These are phyloP conservation scores for Mus spicilegus DNA, from an alignment of 2,113 vertebrate species.

Conservation along the genomic window DNA sequence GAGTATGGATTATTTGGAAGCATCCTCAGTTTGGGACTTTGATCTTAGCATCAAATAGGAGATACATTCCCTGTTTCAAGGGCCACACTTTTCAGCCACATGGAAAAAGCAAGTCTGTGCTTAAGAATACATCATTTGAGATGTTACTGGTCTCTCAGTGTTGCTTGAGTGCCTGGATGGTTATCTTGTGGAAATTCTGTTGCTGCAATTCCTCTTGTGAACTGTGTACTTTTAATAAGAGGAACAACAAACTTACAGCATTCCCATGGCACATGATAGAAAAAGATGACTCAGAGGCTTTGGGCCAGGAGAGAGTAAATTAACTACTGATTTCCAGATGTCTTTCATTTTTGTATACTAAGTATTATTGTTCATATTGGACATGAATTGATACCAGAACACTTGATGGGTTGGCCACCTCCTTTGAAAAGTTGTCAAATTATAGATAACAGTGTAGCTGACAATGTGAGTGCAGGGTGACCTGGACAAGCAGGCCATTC, in stretches of 20 bases:
- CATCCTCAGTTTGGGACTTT: not conserved
- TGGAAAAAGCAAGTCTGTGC: not conserved
- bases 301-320: not conserved
- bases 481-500: not conserved
- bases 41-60: not conserved
- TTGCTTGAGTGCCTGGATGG: not conserved
- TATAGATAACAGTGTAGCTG: not conserved
- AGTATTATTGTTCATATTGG: slow-evolving; percentile 29
- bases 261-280: not conserved
- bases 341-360: not conserved
- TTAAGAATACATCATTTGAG: slow-evolving; percentile 28
- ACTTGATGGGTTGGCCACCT: not conserved
- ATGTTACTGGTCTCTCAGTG: slow-evolving; percentile 32
- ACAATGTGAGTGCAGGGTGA: too few relatives aligned
- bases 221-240: not conserved
- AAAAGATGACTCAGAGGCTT: slow-evolving; percentile 2
- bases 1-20: slow-evolving; percentile 10
- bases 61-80: not conserved
- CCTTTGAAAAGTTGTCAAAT: not conserved
- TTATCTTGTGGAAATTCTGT: slow-evolving; percentile 23
- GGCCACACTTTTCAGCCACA: not conserved
- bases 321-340: slow-evolving; percentile 10
- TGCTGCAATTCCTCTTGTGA: not conserved
- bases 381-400: not conserved
- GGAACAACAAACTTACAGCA: not conserved